phyloP scores from a whole-genome alignment of 2,888 invertebrate genomes.

The Arge pagana region DNA sequence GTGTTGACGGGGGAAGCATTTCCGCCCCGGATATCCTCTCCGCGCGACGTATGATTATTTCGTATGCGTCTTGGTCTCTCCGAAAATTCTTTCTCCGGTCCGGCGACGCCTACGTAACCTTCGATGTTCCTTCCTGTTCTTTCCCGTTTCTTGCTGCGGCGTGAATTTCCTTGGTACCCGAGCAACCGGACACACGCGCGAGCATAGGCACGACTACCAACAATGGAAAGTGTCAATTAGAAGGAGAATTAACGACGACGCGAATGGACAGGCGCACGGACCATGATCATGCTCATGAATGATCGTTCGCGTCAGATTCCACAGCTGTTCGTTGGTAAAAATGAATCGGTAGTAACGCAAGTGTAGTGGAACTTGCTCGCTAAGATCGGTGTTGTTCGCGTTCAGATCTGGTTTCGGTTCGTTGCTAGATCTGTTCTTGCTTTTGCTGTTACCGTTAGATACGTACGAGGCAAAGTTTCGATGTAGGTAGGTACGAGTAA shows the following conservation, averaged over 20 bases:
- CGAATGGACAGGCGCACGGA: no score
- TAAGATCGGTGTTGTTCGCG: constrained; percentile 9
- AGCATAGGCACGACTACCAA: not conserved
- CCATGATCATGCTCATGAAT: no score
- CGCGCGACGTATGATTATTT: constrained; percentile 1
- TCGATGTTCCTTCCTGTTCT: not conserved
- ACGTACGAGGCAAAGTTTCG: constrained; percentile 17
- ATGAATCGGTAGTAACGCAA: no score
- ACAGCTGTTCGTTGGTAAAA: no score
- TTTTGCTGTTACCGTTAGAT: constrained; percentile 19
- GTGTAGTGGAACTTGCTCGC: no score
- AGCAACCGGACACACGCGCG: not conserved
- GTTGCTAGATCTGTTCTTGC: constrained; percentile 7
- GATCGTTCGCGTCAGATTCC: no score
- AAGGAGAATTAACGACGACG: no score
- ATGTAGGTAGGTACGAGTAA: constrained; percentile 30
- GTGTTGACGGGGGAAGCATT: constrained; percentile 46
- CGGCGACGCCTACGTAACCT: not conserved
- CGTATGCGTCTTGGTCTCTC: no score
- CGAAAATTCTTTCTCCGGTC: no score
- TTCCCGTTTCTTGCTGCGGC: not conserved
- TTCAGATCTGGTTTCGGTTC: constrained; percentile 11
- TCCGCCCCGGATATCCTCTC: constrained; percentile 55
- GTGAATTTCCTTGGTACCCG: not conserved
- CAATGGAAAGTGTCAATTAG: constrained; percentile 15